Evolutionary conservation across 2,797 vertebrate genomes (phyloP).

Genomic region (Pseudopleuronectes americanus): DNA sequence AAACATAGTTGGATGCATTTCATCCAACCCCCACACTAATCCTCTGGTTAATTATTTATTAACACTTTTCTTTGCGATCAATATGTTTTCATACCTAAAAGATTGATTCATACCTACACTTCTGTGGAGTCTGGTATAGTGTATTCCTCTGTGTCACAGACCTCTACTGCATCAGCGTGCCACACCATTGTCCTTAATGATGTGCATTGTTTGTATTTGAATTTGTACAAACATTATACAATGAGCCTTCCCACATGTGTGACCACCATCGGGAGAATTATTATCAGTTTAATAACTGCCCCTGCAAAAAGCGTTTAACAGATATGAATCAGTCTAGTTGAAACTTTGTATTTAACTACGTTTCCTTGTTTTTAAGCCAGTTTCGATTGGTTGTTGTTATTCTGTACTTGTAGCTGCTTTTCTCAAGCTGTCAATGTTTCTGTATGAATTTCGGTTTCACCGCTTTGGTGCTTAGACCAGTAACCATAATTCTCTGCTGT

Average conservation of each 20-base stretch:
- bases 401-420: not conserved
- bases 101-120: not conserved
- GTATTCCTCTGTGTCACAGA: not conserved
- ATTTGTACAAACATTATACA: not conserved
- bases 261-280: not conserved
- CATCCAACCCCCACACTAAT: not conserved
- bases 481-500: constrained; percentile 21
- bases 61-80: not conserved
- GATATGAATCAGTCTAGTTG: not conserved
- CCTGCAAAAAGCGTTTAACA: not conserved
- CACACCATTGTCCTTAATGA: not conserved
- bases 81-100: not conserved
- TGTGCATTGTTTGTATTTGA: not conserved
- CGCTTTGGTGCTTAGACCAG: constrained; percentile 4
- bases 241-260: not conserved
- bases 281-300: not conserved
- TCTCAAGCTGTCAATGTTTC: constrained; percentile 8
- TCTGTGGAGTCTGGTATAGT: not conserved
- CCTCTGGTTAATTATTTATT: not conserved
- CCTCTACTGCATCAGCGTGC: not conserved
- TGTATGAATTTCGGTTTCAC: not conserved
- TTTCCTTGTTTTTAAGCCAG: constrained; percentile 1
- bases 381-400: constrained; percentile 1
- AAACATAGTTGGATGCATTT: no score
- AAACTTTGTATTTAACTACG: not conserved